phyloP scores from a whole-genome alignment of 2,797 vertebrate species.

The Prionace glauca region DNA sequence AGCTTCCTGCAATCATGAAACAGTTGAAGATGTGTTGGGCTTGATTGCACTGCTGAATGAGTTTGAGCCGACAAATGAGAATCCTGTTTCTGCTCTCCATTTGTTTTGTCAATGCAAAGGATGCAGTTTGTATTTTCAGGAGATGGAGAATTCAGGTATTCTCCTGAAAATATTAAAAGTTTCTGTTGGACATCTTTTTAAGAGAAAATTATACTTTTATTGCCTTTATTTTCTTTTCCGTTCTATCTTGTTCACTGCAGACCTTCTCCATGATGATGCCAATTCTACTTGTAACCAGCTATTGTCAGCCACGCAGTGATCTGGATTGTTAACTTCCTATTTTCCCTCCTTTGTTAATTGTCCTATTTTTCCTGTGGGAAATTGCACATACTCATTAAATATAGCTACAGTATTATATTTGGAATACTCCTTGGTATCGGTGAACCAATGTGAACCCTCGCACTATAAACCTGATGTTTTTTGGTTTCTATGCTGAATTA shows the following conservation, averaged over 20 bases:
- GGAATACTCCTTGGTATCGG: not conserved
- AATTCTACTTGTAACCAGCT: not conserved
- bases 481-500: not conserved
- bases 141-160: slow-evolving; percentile 26
- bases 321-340: not conserved
- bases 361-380: not conserved
- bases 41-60: not conserved
- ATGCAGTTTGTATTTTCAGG: not conserved
- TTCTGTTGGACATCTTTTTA: not conserved
- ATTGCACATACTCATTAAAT: not conserved
- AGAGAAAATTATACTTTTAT: not conserved
- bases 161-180: not conserved
- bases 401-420: not conserved
- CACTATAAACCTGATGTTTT: not conserved
- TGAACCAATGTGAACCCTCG: not conserved
- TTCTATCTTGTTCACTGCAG: not conserved
- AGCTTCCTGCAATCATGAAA: not conserved
- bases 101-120: not conserved
- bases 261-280: not conserved
- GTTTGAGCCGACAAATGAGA: not conserved
- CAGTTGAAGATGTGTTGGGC: too few species aligned
- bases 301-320: not conserved
- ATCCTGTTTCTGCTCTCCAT: not conserved
- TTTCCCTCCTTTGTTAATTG: not conserved
- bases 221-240: not conserved